Percentiles rank a stretch among this genome's conserved stretches.
Evolutionary conservation across 1,140 invertebrate species (phyloP).

Genomic region (Lepidurus packardi): DNA sequence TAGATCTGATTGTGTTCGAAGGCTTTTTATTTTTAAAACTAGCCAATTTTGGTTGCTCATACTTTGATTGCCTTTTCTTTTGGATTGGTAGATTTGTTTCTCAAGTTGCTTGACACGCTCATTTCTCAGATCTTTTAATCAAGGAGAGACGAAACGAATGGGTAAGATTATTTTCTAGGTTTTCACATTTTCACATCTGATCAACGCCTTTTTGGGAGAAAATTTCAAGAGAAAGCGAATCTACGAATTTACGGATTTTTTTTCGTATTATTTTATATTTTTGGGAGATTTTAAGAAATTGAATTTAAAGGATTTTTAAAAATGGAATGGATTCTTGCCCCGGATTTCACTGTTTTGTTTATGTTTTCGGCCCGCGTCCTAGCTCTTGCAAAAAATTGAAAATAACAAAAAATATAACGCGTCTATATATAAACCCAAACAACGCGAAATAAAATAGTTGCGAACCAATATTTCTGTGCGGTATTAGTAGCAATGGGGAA

Average conservation of each 20-base stretch:
- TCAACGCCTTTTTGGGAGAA: too few relatives aligned
- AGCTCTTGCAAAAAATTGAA: neutral
- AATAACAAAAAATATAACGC: neutral
- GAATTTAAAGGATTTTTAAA: neutral
- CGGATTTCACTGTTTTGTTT: neutral
- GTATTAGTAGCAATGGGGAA: too few relatives aligned
- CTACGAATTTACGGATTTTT: too few relatives aligned
- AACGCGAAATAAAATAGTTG: neutral
- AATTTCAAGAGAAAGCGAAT: too few relatives aligned
- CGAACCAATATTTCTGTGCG: neutral
- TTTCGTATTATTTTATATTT: neutral
- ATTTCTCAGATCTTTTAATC: neutral
- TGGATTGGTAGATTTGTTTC: neutral
- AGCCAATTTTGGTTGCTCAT: neutral
- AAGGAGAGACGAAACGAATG: neutral
- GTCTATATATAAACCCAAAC: neutral
- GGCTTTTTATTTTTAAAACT: neutral
- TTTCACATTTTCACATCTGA: too few relatives aligned
- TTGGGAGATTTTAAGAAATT: neutral
- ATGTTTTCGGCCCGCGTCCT: neutral
- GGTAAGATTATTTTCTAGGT: too few relatives aligned
- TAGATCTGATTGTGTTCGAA: too few relatives aligned
- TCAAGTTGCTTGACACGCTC: neutral
- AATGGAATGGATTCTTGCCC: neutral
- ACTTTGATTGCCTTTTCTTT: neutral